Conservation (phyloP, 2,797 vertebrate species). For the Intellagama lesueurii region DNA sequence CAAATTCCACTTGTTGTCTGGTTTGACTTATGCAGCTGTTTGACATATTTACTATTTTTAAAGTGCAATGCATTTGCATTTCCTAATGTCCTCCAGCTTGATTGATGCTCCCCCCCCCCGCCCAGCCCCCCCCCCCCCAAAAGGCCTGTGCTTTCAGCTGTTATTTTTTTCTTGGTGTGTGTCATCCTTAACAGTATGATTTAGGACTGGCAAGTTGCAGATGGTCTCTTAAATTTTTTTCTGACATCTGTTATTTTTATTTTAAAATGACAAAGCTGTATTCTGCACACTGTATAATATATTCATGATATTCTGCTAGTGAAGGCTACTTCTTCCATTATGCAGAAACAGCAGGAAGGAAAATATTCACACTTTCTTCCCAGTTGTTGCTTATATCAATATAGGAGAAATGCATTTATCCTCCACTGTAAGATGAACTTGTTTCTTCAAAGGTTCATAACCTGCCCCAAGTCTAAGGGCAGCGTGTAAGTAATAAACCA, state of each 20-base stretch:
- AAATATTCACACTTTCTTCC: neutral
- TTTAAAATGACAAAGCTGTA: conserved; percentile 55
- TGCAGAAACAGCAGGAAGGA: neutral
- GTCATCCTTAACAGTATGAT: conserved; percentile 71
- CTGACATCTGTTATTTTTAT: conserved; percentile 71
- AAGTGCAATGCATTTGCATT: conserved; percentile 71
- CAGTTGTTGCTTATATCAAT: neutral
- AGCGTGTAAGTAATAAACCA: too few relatives aligned
- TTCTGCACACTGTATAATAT: conserved; percentile 45
- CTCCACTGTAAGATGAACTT: neutral
- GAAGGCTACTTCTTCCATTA: neutral
- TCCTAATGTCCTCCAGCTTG: conserved; percentile 67
- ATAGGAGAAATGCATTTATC: neutral
- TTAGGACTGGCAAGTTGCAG: conserved; percentile 69
- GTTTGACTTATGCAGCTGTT: conserved; percentile 61
- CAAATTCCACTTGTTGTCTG: conserved; percentile 68
- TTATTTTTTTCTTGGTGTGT: conserved; percentile 54
- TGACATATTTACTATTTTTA: conserved; percentile 73
- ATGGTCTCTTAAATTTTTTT: conserved; percentile 62
- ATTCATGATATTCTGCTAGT: neutral
- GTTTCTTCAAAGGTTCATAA: too few relatives aligned
- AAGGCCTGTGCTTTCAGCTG: conserved; percentile 63
- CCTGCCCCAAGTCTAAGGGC: too few relatives aligned
- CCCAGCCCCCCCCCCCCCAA: neutral
- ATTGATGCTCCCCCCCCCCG: conserved; percentile 54